phyloP scores from a whole-genome alignment of 2,888 invertebrate genomes.

The Parnassius smintheus region DNA sequence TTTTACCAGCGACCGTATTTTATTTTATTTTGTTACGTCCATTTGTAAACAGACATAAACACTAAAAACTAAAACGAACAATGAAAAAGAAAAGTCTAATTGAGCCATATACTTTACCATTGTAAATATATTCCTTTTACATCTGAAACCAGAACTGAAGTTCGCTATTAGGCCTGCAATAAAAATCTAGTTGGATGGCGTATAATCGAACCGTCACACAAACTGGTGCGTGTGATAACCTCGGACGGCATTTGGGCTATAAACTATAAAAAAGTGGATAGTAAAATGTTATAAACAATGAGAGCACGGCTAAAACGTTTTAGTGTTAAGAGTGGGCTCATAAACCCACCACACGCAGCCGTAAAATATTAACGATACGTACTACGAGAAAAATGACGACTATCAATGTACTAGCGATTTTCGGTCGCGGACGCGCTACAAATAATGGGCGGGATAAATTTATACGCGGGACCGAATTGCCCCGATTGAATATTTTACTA shows the following conservation, averaged over 20 bases:
- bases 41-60: no score
- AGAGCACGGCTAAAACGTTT: constrained; percentile 78
- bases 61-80: no score
- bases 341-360: constrained; percentile 79
- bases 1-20: no score
- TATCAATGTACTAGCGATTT: constrained; percentile 78
- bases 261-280: constrained; percentile 77
- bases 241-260: constrained; percentile 67
- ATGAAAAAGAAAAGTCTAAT: no score
- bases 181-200: constrained; percentile 66
- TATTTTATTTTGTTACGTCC: no score
- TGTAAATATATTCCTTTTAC: not conserved
- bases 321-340: constrained; percentile 79
- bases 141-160: constrained; percentile 18
- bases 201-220: constrained; percentile 62
- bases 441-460: constrained; percentile 76
- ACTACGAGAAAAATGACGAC: constrained; percentile 78
- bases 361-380: constrained; percentile 78
- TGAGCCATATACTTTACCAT: not conserved
- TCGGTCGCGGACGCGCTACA: constrained; percentile 76
- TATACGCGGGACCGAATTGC: constrained; percentile 78
- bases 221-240: constrained; percentile 64
- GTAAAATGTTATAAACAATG: constrained; percentile 80
- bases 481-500: constrained; percentile 81
- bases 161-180: constrained; percentile 39